These are phyloP conservation scores for Uloborus plumipes DNA, from an alignment of 2,888 invertebrate genomes.

Conservation along the genomic window DNA sequence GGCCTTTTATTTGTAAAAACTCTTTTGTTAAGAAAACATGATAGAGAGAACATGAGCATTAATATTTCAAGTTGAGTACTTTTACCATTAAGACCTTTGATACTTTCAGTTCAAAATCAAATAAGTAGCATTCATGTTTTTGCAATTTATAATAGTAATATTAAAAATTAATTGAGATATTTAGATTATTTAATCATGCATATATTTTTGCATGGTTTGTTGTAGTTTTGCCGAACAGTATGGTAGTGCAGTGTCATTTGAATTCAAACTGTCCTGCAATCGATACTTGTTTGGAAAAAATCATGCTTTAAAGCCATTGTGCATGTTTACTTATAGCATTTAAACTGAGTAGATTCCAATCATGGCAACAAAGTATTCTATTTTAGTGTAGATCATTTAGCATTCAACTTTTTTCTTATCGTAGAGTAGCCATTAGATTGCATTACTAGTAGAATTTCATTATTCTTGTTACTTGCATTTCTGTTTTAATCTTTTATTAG, in stretches of 20 bases:
- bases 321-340: background rate
- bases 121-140: too few relatives aligned
- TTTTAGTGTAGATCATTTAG: constrained; percentile 54
- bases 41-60: too few relatives aligned
- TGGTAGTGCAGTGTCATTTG: background rate
- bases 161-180: too few relatives aligned
- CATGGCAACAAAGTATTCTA: constrained; percentile 56
- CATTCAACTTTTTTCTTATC: constrained; percentile 37
- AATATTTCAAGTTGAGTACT: too few relatives aligned
- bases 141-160: too few relatives aligned
- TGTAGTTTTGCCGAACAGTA: too few relatives aligned
- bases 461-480: constrained; percentile 52
- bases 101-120: too few relatives aligned
- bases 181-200: too few relatives aligned
- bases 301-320: background rate
- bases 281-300: background rate
- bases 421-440: constrained; percentile 62
- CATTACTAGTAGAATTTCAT: constrained; percentile 56
- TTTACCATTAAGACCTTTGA: too few relatives aligned
- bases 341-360: constrained; percentile 29
- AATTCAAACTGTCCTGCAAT: background rate
- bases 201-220: too few relatives aligned
- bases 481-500: constrained; percentile 44
- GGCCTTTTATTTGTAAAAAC: too few relatives aligned
- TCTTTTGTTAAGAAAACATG: too few relatives aligned